Base-by-base conservation (phyloP, 2,113 vertebrate species). In the Melierax canorus region DNA sequence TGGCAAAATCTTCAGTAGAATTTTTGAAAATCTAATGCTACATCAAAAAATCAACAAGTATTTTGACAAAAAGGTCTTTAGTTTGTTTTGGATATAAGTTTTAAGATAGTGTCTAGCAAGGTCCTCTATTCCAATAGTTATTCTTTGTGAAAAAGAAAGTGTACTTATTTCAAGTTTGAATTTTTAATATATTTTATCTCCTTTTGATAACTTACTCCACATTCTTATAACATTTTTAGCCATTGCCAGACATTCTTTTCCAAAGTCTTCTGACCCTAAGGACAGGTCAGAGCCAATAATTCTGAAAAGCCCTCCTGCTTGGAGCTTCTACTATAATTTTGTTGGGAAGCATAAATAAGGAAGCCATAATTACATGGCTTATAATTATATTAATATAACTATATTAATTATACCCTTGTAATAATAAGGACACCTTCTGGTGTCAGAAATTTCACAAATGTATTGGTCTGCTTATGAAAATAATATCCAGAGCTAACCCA, bases 21-120 rank as follows among this genome's bases (percentile, higher is more conserved):
- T 13, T 76, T 15, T 34, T 80, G 1, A 14, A 73, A 76, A 63
- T 46, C 5, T 56, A 72, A 41, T 1, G 4, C 22, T 59, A 21
- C 2, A 10, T 29, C 2, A 55, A 91, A 72, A 39, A 36, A 66
- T 15, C 1, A 1, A 48, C 5, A 41, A 2, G 0, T 32, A 32
- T 66, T 88, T 88, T 58, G 23, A 41, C 16, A 83, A 72, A 71
- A 55, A 21, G 20, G 6, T 39, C 17, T 82, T 75, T 55, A 29
- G 19, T 14, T 71, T 67, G 3, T 2, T 67, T 53, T 72, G 0
- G 0, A 36, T 41, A 30, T 36, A 29, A 19, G 1, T 60, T 75
- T 91, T 56, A 45, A 1, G 9, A 24, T 34, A 3, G 1, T 15
- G 79, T 76, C 26, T 9, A 77, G 5, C 19, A 69, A 48, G 9